Evolutionary conservation across 2,888 invertebrate species (phyloP), one percentile per base, ranked within the genome.

Genomic region (Xestia c-nigrum): DNA sequence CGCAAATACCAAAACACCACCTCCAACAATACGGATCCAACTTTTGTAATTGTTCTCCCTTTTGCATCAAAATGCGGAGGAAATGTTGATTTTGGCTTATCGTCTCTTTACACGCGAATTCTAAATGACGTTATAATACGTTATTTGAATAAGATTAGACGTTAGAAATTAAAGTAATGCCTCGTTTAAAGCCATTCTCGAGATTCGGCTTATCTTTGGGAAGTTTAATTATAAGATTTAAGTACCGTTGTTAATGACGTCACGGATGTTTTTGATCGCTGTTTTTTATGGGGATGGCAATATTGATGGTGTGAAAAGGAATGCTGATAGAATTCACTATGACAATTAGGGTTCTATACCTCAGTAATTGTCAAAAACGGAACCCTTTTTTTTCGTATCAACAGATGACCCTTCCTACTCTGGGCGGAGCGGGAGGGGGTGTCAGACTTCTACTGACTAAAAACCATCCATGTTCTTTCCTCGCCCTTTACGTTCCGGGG

Each of bases 111-210:
- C 92, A 92, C 89, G 88, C 91, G 83, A 91, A 89, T 89, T 87
- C 86, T 78, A 87, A 91, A 92, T 90, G 88, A 88, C 86, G 87
- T 89, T 87, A 89, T 90, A 91, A 91, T 90, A 90, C 89, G 88
- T 89, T 90, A 90, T 91, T 92, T 89, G 89, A 90, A 90, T 91
- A 88, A 90, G 90, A 91, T 91, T 89, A 89, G 83, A 82, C 80
- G 67, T 79, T 77, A 72, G 76, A 84, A 83, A 84, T 87, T 83
- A 81, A 84, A 81, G 82, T 81, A 81, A 85, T 81, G 82, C 76
- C 64, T 70, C 82, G 78, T 78, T 87, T 81, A 84, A 82, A 78
- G 76, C 77, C 86, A 55, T 85, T 80, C 69, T 50, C 55, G 79
- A 85, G 83, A 80, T 85, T 77, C 31, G 73, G 78, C 85, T 86